Evolutionary conservation across 2,888 invertebrate species (phyloP).

Genomic region (Drosophila barbarae): DNA sequence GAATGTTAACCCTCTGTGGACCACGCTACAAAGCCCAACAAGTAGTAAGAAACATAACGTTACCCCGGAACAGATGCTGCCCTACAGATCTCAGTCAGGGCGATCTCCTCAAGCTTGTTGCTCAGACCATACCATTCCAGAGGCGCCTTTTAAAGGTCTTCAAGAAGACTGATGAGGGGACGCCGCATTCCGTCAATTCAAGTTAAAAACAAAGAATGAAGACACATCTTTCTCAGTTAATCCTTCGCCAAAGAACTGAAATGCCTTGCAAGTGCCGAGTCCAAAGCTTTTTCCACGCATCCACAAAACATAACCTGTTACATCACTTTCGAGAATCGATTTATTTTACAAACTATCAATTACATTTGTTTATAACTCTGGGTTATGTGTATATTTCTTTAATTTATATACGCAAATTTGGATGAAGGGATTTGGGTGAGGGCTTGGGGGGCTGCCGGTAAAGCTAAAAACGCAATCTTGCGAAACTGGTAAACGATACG

Average conservation of each 20-base stretch:
- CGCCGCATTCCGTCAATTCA: slow-evolving; percentile 82
- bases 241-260: neutral
- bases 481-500: slow-evolving; percentile 40
- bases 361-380: slow-evolving; percentile 29
- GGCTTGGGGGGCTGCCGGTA: slow-evolving; percentile 1
- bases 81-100: slow-evolving; percentile 97
- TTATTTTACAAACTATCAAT: slow-evolving; percentile 59
- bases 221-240: neutral
- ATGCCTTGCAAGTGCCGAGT: neutral
- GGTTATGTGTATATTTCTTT: slow-evolving; percentile 3
- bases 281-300: neutral
- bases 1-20: too few relatives aligned
- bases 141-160: slow-evolving; percentile 95
- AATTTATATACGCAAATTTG: slow-evolving; percentile 5
- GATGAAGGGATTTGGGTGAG: slow-evolving; percentile 2
- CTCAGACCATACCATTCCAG: slow-evolving; percentile 92
- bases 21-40: too few relatives aligned
- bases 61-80: too few relatives aligned
- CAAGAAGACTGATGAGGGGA: slow-evolving; percentile 92
- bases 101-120: slow-evolving; percentile 97
- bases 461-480: slow-evolving; percentile 21
- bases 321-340: slow-evolving; percentile 50
- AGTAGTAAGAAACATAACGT: too few relatives aligned
- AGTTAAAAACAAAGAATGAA: neutral
- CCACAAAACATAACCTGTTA: neutral